Evolutionary conservation across 2,113 vertebrate species (phyloP).

Genomic region (Muscicapa adusta): DNA sequence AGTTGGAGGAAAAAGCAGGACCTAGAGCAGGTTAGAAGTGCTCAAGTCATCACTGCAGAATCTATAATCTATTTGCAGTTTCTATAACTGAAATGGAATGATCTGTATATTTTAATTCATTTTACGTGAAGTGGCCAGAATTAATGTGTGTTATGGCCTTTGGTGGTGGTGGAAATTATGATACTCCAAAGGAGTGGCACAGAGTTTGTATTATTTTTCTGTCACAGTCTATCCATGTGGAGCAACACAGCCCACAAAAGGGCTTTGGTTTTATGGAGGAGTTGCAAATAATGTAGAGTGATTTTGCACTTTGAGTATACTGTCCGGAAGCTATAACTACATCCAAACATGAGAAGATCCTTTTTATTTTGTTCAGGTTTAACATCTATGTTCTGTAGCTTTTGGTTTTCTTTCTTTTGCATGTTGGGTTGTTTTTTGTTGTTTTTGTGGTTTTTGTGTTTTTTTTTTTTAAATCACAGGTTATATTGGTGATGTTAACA

Average conservation of each 20-base stretch:
- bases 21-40: neutral
- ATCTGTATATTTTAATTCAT: neutral
- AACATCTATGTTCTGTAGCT: neutral
- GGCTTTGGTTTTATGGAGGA: neutral
- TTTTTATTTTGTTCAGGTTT: neutral
- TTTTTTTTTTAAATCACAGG: neutral
- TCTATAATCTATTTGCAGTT: neutral
- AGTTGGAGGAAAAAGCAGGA: neutral
- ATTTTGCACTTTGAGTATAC: neutral
- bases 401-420: neutral
- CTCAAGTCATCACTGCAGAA: neutral
- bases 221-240: neutral
- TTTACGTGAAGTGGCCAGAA: neutral
- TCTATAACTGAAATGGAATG: neutral
- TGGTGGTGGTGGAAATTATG: neutral
- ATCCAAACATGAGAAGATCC: neutral
- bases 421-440: neutral
- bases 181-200: neutral
- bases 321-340: neutral
- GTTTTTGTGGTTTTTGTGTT: neutral
- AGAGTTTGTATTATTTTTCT: neutral
- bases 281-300: neutral
- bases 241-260: neutral
- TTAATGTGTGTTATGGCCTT: neutral
- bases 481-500: neutral